Evolutionary conservation across 1,140 invertebrate species (phyloP).

Genomic region (Parapsyche elsis): DNA sequence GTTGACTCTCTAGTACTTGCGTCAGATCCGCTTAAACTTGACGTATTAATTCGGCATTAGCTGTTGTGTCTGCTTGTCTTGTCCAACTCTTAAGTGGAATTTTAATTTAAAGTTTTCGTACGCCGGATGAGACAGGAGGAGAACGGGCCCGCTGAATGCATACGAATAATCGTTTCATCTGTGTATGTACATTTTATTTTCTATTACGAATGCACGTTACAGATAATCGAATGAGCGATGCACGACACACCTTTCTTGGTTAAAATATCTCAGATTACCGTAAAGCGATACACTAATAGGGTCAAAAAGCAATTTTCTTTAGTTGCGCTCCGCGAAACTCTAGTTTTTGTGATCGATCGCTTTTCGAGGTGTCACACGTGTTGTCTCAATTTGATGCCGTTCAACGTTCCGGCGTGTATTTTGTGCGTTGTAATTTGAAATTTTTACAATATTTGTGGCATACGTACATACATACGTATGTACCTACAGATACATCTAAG

Average conservation of each 20-base stretch:
- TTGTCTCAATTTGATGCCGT: constrained; percentile 28
- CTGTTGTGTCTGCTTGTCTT: constrained; percentile 43
- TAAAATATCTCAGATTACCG: constrained; percentile 41
- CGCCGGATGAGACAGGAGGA: background rate
- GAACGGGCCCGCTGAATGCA: background rate
- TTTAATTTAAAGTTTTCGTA: constrained; percentile 45
- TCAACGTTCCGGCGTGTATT: too few relatives aligned
- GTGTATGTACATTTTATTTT: too few relatives aligned
- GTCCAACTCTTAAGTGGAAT: constrained; percentile 41
- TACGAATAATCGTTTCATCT: background rate
- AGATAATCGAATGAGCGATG: background rate
- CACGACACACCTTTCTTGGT: constrained; percentile 15
- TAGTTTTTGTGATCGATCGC: constrained; percentile 48
- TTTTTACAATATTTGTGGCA: too few relatives aligned
- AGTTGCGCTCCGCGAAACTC: constrained; percentile 26
- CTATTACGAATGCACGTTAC: background rate
- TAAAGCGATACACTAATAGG: constrained; percentile 41
- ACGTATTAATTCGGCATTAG: constrained; percentile 47
- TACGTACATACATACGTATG: too few relatives aligned
- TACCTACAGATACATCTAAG: too few relatives aligned
- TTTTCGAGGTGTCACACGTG: constrained; percentile 47
- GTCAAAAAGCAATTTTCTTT: constrained; percentile 44
- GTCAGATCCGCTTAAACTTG: constrained; percentile 41
- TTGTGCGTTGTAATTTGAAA: too few relatives aligned
- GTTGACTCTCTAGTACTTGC: constrained; percentile 39